phyloP scores from a whole-genome alignment of 1,140 invertebrate genomes.

The Dendrolimus kikuchii region DNA sequence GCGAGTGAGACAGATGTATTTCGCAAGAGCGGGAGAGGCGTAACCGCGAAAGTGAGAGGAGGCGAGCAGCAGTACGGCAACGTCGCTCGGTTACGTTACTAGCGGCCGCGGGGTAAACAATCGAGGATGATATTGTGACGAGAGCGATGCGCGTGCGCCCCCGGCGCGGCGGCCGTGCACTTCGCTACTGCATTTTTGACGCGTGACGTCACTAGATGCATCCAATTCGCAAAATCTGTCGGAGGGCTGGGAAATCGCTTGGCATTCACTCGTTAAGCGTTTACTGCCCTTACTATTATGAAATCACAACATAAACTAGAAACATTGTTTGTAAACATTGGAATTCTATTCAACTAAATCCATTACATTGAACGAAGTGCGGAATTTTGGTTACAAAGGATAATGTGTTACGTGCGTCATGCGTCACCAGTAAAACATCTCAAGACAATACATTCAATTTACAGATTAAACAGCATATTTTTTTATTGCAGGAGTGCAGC shows the following conservation, averaged over 20 bases:
- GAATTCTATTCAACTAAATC: too few relatives aligned
- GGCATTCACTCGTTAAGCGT: not conserved
- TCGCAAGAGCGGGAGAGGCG: conserved; percentile 29
- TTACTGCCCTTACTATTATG: not conserved
- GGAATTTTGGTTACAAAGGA: too few relatives aligned
- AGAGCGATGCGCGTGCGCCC: conserved; percentile 46
- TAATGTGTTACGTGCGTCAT: too few relatives aligned
- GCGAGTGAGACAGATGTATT: conserved; percentile 33
- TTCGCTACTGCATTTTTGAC: conserved; percentile 60
- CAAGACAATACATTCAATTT: too few relatives aligned
- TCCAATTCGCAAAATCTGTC: conserved; percentile 3
- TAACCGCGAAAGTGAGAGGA: conserved; percentile 66
- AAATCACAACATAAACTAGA: too few relatives aligned
- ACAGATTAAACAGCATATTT: too few relatives aligned
- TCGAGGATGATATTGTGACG: conserved; percentile 40
- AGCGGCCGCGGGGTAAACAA: conserved; percentile 54
- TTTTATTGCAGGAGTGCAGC: too few relatives aligned
- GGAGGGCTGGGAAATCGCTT: not conserved
- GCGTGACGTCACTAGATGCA: conserved; percentile 44
- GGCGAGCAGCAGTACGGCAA: conserved; percentile 52
- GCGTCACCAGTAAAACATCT: too few relatives aligned
- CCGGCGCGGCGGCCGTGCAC: conserved; percentile 42
- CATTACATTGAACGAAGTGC: too few relatives aligned
- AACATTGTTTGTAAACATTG: too few relatives aligned
- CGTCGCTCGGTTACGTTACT: conserved; percentile 55